Base-by-base conservation (phyloP, 2,888 invertebrate genomes). In the Ophion obscuratus region DNA sequence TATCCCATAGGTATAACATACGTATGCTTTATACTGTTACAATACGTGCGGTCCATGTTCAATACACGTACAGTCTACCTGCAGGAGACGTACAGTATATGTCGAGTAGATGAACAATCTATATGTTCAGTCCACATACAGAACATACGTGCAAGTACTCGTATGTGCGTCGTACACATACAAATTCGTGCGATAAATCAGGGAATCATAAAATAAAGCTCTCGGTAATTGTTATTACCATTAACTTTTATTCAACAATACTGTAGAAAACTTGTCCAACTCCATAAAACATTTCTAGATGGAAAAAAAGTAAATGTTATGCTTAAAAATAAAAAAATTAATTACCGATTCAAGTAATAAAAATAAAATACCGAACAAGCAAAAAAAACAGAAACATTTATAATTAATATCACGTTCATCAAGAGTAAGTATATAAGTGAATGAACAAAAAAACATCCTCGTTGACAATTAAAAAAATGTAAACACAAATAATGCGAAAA, bases 161-260 rank as follows among this genome's bases (percentile, higher is more conserved):
- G 44, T 75, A n/a, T n/a, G n/a, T n/a, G n/a, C 66, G 53, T 76
- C 66, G 64, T 76, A 53, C 44, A 64, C 24, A 9, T 64, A 64
- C 17, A 76, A 76, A 76, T 76, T 64, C 64, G 47, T 64, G 66
- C 76, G 64, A 76, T 76, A 31, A 75, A 61, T 75, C 75, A 24
- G 75, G 11, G 24, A 76, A 62, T 66, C n/a, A 36, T 36, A 36
- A 36, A 36, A 36, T 36, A 36, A 2, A 36, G 36, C 36, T 36
- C 36, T 36, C 36, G 77, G 77, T 68, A 3, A 67, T 64, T 67
- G 57, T 78, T 78, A 78, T 61, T 67, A 67, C 67, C 67, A 20
- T 40, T 67, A 78, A 78, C 67, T 78, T 78, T 78, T 78, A n/a
- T n/a, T n/a, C n/a, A n/a, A n/a, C n/a, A n/a, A n/a, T n/a, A 66